These are phyloP conservation scores for Aethes cnicana DNA, from an alignment of 2,888 invertebrate species.

Conservation along the genomic window DNA sequence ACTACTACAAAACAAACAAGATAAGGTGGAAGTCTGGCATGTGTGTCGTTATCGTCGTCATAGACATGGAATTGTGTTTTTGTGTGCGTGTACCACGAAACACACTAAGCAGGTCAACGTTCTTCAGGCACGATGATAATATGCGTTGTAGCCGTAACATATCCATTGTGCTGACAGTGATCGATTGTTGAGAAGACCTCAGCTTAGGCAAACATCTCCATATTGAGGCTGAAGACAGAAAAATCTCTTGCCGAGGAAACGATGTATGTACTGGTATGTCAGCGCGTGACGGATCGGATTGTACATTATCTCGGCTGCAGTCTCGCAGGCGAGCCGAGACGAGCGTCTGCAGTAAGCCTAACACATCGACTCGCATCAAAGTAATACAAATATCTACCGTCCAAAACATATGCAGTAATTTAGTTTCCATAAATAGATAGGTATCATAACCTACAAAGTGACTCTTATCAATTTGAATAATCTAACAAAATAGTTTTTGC, in stretches of 20 bases:
- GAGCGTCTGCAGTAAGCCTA: no score
- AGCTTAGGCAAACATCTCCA: conserved; percentile 69
- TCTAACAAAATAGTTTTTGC: no score
- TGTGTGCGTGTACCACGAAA: conserved; percentile 62
- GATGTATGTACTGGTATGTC: conserved; percentile 24
- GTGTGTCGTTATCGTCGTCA: conserved; percentile 60
- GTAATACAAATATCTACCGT: no score
- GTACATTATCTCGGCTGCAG: conserved; percentile 17
- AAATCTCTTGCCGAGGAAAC: conserved; percentile 45
- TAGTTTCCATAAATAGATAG: no score
- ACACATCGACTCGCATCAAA: no score
- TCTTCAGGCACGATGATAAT: conserved; percentile 59
- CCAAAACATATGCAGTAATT: no score
- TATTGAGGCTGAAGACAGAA: conserved; percentile 53
- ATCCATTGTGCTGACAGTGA: conserved; percentile 70
- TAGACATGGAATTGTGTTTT: conserved; percentile 46
- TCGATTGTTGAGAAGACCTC: conserved; percentile 72
- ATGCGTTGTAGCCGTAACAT: conserved; percentile 39
- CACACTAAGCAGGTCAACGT: conserved; percentile 68
- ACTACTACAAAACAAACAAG: conserved; percentile 63
- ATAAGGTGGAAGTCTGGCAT: conserved; percentile 51
- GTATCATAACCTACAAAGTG: no score
- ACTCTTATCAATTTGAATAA: no score
- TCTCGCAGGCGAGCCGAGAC: background rate
- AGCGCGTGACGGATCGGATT: conserved; percentile 25